Conservation (phyloP, 2,797 vertebrate species). For the Odontamblyopus rebecca region DNA sequence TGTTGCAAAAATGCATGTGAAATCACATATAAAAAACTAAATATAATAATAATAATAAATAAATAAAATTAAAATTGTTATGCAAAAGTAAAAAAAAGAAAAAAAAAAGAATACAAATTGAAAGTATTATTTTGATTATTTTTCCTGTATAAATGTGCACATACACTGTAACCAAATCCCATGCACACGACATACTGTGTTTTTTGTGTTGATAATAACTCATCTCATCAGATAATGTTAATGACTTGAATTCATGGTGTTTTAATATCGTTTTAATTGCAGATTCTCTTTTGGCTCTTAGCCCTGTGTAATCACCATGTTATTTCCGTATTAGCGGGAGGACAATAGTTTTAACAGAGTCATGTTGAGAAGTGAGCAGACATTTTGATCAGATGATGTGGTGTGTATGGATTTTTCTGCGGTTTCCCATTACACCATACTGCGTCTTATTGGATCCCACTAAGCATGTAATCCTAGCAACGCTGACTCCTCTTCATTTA, state of each 20-base stretch:
- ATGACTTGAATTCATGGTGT: slow-evolving; percentile 33
- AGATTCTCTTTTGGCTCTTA: slow-evolving; percentile 45
- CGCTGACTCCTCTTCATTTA: slow-evolving; percentile 67
- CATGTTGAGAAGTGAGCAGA: slow-evolving; percentile 54
- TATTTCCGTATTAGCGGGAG: slow-evolving; percentile 56
- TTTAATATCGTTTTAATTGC: slow-evolving; percentile 57
- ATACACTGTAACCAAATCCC: no score
- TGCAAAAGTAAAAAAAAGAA: no score
- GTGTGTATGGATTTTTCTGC: slow-evolving; percentile 68
- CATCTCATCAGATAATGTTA: slow-evolving; percentile 24
- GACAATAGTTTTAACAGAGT: slow-evolving; percentile 66
- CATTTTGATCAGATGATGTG: slow-evolving; percentile 70
- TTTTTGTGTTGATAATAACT: background rate
- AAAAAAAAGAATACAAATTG: no score
- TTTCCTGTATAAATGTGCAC: no score
- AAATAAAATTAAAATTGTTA: no score
- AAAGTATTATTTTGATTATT: no score
- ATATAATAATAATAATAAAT: no score
- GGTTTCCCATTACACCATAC: slow-evolving; percentile 66
- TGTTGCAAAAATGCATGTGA: no score
- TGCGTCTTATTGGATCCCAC: slow-evolving; percentile 64
- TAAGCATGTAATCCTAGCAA: slow-evolving; percentile 68
- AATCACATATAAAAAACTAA: no score
- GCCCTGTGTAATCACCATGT: slow-evolving; percentile 47
- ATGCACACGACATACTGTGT: no score